phyloP scores from a whole-genome alignment of 2,888 invertebrate species.

The Cactoblastis cactorum region DNA sequence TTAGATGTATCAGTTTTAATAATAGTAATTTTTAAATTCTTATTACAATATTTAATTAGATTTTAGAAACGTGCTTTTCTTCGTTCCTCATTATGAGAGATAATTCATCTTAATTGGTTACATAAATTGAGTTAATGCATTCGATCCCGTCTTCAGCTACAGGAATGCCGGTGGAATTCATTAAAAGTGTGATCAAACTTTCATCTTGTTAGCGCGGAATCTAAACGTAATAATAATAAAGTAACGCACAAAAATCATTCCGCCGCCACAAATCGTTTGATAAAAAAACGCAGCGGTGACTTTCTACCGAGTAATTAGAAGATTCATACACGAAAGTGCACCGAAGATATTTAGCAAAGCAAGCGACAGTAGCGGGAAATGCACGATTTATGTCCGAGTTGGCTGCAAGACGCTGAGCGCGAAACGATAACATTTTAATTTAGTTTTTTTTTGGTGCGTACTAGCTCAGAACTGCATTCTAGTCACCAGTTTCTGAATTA shows the following conservation, averaged over 20 bases:
- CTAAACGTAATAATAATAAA: constrained; percentile 55
- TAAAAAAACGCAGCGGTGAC: constrained; percentile 53
- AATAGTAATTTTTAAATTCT: not conserved
- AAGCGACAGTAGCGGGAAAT: constrained; percentile 31
- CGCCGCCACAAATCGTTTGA: constrained; percentile 42
- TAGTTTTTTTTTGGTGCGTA: constrained; percentile 21
- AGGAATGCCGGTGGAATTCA: constrained; percentile 54
- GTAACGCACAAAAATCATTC: constrained; percentile 62
- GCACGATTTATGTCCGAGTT: constrained; percentile 32
- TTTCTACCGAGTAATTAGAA: constrained; percentile 72
- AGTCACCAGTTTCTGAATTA: constrained; percentile 10
- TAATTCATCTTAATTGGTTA: constrained; percentile 15
- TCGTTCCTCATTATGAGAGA: constrained; percentile 11
- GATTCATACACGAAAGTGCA: constrained; percentile 73
- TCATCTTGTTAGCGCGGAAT: constrained; percentile 68
- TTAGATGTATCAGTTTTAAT: too few species aligned
- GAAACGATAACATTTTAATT: constrained; percentile 30
- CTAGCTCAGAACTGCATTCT: not conserved
- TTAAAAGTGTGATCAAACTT: constrained; percentile 63
- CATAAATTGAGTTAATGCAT: constrained; percentile 26
- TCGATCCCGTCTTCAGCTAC: constrained; percentile 25
- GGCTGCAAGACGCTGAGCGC: constrained; percentile 21
- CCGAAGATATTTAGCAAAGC: constrained; percentile 35
- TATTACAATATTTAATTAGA: not conserved
- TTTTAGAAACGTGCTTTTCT: not conserved